Evolutionary conservation across 2,888 invertebrate genomes (phyloP).

Genomic region (Chrysopilus asiliformis): DNA sequence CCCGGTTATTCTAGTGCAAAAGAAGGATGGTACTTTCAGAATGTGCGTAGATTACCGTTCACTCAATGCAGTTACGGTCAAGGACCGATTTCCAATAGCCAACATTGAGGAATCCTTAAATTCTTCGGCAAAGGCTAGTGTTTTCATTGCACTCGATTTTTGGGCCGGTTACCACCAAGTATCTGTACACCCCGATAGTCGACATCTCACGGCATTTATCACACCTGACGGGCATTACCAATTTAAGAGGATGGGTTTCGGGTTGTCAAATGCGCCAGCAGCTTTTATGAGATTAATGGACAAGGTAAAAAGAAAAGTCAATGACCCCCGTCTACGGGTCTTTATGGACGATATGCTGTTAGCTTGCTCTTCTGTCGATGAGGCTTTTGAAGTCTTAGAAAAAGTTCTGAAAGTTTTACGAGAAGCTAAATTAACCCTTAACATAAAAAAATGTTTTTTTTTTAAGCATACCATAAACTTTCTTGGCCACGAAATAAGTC

Average conservation of each 20-base stretch:
- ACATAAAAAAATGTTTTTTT: conserved; percentile 1
- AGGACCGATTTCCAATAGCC: too few species aligned
- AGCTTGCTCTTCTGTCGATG: conserved; percentile 9
- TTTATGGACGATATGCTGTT: conserved; percentile 18
- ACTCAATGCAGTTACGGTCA: not conserved
- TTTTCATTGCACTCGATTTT: too few species aligned
- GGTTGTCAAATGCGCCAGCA: not conserved
- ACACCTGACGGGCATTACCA: conserved; percentile 16
- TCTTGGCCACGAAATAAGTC: conserved; percentile 1
- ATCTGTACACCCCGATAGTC: too few species aligned
- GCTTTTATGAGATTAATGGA: conserved; percentile 10
- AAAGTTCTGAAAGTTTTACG: not conserved
- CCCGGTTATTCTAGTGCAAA: conserved; percentile 1
- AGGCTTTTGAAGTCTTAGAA: conserved; percentile 7
- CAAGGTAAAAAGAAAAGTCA: not conserved
- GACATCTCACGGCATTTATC: too few species aligned
- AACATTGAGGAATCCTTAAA: too few species aligned
- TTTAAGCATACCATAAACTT: not conserved
- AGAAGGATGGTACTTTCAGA: not conserved
- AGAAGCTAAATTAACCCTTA: too few species aligned
- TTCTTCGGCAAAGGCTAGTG: too few species aligned
- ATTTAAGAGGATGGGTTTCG: too few species aligned
- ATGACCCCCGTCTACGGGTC: conserved; percentile 9
- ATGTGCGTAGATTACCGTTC: conserved; percentile 4
- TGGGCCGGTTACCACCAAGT: too few species aligned